These are phyloP conservation scores for Diabrotica undecimpunctata DNA, from an alignment of 1,140 invertebrate genomes.

Conservation along the genomic window DNA sequence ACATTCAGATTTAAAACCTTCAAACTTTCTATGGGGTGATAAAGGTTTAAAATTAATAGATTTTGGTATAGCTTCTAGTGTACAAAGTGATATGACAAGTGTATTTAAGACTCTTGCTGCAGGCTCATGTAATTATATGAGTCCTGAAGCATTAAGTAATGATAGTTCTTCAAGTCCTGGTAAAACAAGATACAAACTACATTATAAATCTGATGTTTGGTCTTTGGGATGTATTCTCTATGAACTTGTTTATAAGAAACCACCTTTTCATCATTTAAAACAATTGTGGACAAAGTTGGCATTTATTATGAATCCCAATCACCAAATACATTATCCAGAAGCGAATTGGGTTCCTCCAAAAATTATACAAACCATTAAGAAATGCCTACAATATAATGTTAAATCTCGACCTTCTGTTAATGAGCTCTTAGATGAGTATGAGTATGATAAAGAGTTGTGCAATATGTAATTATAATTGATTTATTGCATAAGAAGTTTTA, in stretches of 20 bases:
- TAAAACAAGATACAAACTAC: conserved; percentile 61
- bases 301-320: conserved; percentile 76
- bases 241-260: conserved; percentile 83
- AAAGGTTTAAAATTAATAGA: conserved; percentile 93
- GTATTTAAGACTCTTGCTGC: conserved; percentile 76
- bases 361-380: conserved; percentile 59
- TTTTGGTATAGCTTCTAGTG: conserved; percentile 93
- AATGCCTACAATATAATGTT: conserved; percentile 69
- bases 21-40: conserved; percentile 89
- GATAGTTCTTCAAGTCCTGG: conserved; percentile 51
- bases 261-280: conserved; percentile 85
- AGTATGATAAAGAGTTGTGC: conserved; percentile 30
- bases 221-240: conserved; percentile 96
- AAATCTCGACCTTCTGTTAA: conserved; percentile 66
- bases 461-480: conserved; percentile 3
- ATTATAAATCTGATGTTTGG: conserved; percentile 94
- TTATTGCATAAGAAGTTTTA: not conserved
- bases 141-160: conserved; percentile 83
- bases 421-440: conserved; percentile 53
- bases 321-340: conserved; percentile 70
- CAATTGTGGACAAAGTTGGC: conserved; percentile 72
- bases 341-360: conserved; percentile 47
- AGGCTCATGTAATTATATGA: conserved; percentile 95
- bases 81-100: conserved; percentile 86
- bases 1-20: conserved; percentile 95